Evolutionary conservation across 2,888 invertebrate species (phyloP).

Genomic region (Apamea sordens): DNA sequence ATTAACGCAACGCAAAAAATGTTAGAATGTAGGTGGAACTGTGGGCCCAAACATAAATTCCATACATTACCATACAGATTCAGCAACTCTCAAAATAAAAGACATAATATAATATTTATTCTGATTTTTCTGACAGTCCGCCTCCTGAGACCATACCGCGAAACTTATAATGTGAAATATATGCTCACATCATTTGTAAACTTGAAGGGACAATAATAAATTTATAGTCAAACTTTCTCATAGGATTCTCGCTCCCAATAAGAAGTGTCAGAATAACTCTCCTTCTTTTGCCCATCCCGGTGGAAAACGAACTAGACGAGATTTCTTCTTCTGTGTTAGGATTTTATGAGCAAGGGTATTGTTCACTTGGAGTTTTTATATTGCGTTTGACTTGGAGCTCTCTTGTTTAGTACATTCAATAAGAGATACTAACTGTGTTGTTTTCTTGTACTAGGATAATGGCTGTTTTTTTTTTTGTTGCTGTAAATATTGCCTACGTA

Average conservation of each 20-base stretch:
- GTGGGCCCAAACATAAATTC: not conserved
- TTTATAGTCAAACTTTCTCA: slow-evolving; percentile 65
- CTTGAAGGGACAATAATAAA: slow-evolving; percentile 62
- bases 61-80: not conserved
- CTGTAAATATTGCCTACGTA: not conserved
- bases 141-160: slow-evolving; percentile 45
- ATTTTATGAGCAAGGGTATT: slow-evolving; percentile 25
- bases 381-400: not conserved
- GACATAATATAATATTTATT: slow-evolving; percentile 38
- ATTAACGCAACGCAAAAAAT: not conserved
- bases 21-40: not conserved
- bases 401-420: slow-evolving; percentile 5
- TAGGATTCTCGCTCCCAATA: slow-evolving; percentile 43
- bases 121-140: slow-evolving; percentile 43
- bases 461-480: not conserved
- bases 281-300: slow-evolving; percentile 46
- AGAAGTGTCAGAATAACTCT: slow-evolving; percentile 54
- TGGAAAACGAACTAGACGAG: slow-evolving; percentile 60
- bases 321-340: slow-evolving; percentile 26
- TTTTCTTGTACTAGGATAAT: not conserved
- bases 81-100: slow-evolving; percentile 24
- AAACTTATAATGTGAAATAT: slow-evolving; percentile 57
- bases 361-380: not conserved
- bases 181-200: slow-evolving; percentile 51
- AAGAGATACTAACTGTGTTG: not conserved